Conservation (phyloP, 2,797 vertebrate species). For the Myiotriccus ornatus region DNA sequence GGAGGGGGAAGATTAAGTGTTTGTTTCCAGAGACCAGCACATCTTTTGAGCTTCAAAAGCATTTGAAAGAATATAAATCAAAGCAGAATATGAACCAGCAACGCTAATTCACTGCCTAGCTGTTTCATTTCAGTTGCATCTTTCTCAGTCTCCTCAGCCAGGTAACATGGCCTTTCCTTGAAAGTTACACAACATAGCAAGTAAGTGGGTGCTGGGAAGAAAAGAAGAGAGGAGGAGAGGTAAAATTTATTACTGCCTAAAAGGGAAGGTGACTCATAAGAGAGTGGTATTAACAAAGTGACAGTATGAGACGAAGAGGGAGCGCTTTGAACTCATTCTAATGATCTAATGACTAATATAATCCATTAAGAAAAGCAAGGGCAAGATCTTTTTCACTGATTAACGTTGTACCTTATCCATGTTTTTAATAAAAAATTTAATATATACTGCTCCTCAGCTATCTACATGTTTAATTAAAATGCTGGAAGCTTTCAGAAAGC, state of each 20-base stretch:
- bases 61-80: slow-evolving; percentile 68
- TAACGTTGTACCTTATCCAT: slow-evolving; percentile 58
- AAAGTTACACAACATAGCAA: slow-evolving; percentile 69
- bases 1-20: slow-evolving; percentile 35
- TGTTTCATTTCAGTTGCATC: slow-evolving; percentile 49
- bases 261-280: slow-evolving; percentile 71
- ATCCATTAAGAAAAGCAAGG: slow-evolving; percentile 72
- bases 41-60: slow-evolving; percentile 50
- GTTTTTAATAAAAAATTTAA: slow-evolving; percentile 73
- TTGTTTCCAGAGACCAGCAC: slow-evolving; percentile 31
- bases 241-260: slow-evolving; percentile 69
- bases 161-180: slow-evolving; percentile 62
- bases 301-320: slow-evolving; percentile 44
- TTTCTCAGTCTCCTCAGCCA: slow-evolving; percentile 56
- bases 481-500: slow-evolving; percentile 41
- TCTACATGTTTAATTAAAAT: slow-evolving; percentile 71
- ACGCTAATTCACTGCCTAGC: slow-evolving; percentile 47
- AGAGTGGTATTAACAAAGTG: slow-evolving; percentile 63
- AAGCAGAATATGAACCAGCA: slow-evolving; percentile 26
- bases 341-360: slow-evolving; percentile 74
- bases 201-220: slow-evolving; percentile 1
- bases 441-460: slow-evolving; percentile 55
- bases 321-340: slow-evolving; percentile 64
- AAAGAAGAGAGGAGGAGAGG: not conserved
- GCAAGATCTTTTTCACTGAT: slow-evolving; percentile 69